phyloP scores from a whole-genome alignment of 2,113 vertebrate genomes.

The Polypterus bichir region DNA sequence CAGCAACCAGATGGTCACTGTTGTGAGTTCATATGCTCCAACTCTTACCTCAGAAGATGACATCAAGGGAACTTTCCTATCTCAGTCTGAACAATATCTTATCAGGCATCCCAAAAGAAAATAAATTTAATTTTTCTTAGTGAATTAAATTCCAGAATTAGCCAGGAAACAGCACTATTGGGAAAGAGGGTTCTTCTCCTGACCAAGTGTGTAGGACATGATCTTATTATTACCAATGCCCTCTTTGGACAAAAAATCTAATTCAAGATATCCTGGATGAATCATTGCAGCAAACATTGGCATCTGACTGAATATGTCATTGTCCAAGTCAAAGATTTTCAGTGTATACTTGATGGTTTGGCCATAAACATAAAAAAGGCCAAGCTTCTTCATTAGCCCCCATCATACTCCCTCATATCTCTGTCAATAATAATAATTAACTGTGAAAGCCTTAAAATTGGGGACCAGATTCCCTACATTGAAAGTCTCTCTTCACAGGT shows the following conservation, averaged over 20 bases:
- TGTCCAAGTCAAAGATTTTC: neutral
- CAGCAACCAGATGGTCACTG: too few species aligned
- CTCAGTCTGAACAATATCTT: neutral
- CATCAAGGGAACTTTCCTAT: constrained; percentile 12
- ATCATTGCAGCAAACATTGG: constrained; percentile 7
- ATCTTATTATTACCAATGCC: constrained; percentile 12
- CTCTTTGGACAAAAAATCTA: constrained; percentile 11
- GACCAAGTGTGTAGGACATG: constrained; percentile 9
- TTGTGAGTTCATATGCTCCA: constrained; percentile 7
- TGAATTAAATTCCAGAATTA: constrained; percentile 6
- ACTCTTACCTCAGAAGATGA: constrained; percentile 9
- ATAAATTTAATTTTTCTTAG: constrained; percentile 7
- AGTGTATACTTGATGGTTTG: too few species aligned
- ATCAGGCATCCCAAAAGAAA: constrained; percentile 2
- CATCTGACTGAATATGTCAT: neutral
- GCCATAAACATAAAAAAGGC: too few species aligned
- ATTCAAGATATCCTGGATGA: constrained; percentile 7
- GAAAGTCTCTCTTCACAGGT: too few species aligned
- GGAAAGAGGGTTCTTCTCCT: constrained; percentile 11
- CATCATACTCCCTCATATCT: too few species aligned
- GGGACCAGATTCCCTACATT: too few species aligned
- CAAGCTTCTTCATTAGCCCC: too few species aligned
- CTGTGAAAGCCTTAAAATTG: too few species aligned
- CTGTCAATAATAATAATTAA: too few species aligned
- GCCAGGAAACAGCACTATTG: constrained; percentile 7